Percentiles rank a stretch among this genome's conserved stretches.
Evolutionary conservation across 2,113 vertebrate genomes (phyloP).

Genomic region (Poeciliopsis retropinna): DNA sequence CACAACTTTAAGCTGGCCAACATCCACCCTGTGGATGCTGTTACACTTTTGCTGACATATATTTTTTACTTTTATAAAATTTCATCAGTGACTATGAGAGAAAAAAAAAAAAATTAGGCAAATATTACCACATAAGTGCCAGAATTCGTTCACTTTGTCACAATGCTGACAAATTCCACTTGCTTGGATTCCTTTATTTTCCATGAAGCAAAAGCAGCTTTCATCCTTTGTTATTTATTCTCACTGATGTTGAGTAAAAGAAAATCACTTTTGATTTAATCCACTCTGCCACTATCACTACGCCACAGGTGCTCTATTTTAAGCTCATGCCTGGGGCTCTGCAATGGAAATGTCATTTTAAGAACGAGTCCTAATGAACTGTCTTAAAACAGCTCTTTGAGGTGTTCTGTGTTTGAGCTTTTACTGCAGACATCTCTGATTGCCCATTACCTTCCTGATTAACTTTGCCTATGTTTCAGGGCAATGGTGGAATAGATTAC

Average conservation of each 20-base stretch:
- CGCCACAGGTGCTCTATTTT: conserved; percentile 36
- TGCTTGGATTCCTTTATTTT: background rate
- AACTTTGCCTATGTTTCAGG: background rate
- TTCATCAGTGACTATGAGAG: no score
- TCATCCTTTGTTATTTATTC: conserved; percentile 4
- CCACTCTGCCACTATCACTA: conserved; percentile 16
- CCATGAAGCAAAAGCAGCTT: conserved; percentile 2
- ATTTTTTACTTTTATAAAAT: no score
- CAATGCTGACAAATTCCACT: background rate
- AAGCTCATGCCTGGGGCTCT: conserved; percentile 12
- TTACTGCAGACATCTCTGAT: conserved; percentile 7
- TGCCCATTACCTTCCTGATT: background rate
- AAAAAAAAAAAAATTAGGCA: background rate
- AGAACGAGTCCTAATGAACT: conserved; percentile 32
- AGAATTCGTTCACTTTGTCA: background rate
- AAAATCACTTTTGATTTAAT: conserved; percentile 34
- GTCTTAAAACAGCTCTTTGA: conserved; percentile 13
- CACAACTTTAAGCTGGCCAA: no score
- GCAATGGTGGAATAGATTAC: background rate
- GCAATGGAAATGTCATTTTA: conserved; percentile 40
- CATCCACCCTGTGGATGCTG: no score
- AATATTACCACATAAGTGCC: background rate
- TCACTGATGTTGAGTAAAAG: conserved; percentile 11
- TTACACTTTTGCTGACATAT: no score
- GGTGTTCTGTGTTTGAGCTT: conserved; percentile 2